phyloP scores from a whole-genome alignment of 1,140 invertebrate genomes.

The Plectus sambesii region DNA sequence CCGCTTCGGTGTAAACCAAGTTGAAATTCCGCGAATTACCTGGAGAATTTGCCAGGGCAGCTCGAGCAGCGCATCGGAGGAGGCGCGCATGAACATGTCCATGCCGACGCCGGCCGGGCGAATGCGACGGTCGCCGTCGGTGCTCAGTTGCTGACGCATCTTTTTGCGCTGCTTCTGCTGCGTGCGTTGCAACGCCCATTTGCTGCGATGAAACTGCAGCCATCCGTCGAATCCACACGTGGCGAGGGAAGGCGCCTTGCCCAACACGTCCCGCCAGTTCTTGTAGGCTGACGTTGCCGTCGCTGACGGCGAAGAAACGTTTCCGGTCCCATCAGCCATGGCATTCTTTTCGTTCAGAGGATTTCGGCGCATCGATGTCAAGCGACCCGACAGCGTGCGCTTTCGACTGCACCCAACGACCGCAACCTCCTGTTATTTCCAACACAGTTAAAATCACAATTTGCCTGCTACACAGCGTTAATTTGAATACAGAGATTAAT shows the following conservation, averaged over 20 bases:
- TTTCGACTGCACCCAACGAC: conserved; percentile 19
- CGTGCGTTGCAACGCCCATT: conserved; percentile 74
- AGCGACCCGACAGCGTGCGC: conserved; percentile 1
- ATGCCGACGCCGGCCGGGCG: neutral
- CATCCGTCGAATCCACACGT: conserved; percentile 55
- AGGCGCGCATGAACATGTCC: neutral
- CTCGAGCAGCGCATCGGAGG: conserved; percentile 57
- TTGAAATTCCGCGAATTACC: conserved; percentile 47
- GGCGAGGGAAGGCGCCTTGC: conserved; percentile 65
- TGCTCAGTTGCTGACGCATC: conserved; percentile 1
- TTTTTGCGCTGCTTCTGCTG: conserved; percentile 54
- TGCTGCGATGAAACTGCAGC: conserved; percentile 45
- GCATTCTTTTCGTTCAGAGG: conserved; percentile 1
- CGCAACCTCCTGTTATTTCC: neutral
- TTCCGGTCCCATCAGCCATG: neutral
- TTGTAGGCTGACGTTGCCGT: conserved; percentile 33
- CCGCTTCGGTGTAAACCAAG: no score
- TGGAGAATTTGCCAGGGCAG: conserved; percentile 84
- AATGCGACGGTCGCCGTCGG: conserved; percentile 20
- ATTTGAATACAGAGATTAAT: no score
- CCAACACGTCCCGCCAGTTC: conserved; percentile 72
- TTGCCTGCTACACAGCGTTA: conserved; percentile 23
- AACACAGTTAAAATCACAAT: conserved; percentile 26
- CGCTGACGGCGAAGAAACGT: neutral
- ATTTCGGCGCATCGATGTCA: no score